These are phyloP conservation scores for Bos indicus DNA, from an alignment of 2,113 vertebrate genomes.

Conservation along the genomic window DNA sequence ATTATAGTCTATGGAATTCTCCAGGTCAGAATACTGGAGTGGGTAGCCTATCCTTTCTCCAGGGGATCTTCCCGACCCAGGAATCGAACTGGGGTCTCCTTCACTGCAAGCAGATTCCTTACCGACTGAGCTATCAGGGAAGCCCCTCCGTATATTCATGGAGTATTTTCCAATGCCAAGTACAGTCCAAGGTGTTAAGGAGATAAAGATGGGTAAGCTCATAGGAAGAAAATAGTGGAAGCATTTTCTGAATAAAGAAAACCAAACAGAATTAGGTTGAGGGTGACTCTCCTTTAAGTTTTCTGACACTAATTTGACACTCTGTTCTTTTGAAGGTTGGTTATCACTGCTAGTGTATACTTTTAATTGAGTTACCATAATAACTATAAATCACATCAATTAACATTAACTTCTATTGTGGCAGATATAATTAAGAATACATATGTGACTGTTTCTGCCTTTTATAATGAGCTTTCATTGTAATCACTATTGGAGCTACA, in stretches of 20 bases:
- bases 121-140: background rate
- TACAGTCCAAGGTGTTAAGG: background rate
- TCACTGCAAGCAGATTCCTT: background rate
- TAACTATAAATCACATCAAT: constrained; percentile 70
- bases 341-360: constrained; percentile 41
- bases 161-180: background rate
- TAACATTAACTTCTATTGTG: constrained; percentile 72
- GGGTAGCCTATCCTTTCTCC: no score
- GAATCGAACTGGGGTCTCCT: background rate
- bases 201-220: background rate
- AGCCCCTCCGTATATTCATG: background rate
- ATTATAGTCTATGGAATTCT: no score
- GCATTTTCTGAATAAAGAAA: constrained; percentile 20
- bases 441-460: constrained; percentile 69
- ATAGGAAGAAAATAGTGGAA: background rate
- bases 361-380: constrained; percentile 64
- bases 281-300: background rate
- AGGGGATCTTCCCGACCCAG: no score
- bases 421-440: constrained; percentile 67
- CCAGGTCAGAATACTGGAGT: no score
- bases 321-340: constrained; percentile 48
- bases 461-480: constrained; percentile 70
- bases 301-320: constrained; percentile 8
- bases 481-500: constrained; percentile 70
- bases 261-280: background rate